Percentiles rank a stretch among this genome's conserved stretches.
Conservation (phyloP, 2,888 invertebrate species). For the Sphaerolaimus hirsutus region DNA sequence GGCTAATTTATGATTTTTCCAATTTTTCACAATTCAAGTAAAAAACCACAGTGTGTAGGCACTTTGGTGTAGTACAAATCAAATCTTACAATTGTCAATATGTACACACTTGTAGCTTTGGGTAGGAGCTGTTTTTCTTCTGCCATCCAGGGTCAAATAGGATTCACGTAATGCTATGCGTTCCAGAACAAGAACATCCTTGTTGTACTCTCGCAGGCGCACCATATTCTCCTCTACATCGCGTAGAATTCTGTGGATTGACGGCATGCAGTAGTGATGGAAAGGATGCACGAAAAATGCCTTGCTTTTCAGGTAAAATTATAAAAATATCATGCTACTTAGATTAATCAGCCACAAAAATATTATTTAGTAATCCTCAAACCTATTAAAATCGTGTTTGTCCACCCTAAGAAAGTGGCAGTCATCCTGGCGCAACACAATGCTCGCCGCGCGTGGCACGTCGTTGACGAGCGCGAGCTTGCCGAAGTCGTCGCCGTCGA, state of each 20-base stretch:
- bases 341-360: no score
- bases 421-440: constrained; percentile 52
- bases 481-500: constrained; percentile 64
- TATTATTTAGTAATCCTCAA: background rate
- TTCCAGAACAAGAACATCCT: constrained; percentile 57
- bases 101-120: no score
- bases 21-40: no score
- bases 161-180: no score
- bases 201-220: constrained; percentile 53
- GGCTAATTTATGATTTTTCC: no score
- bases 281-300: background rate
- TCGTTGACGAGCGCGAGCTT: constrained; percentile 61
- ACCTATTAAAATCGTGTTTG: constrained; percentile 56
- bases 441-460: constrained; percentile 57
- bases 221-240: constrained; percentile 71
- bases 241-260: constrained; percentile 19
- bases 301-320: no score
- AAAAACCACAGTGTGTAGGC: no score
- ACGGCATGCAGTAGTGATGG: background rate
- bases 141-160: no score
- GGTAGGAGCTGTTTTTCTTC: no score
- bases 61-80: no score
- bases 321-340: no score
- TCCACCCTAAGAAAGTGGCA: constrained; percentile 58
- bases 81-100: no score